These are phyloP conservation scores for Meiosimyza decipiens DNA, from an alignment of 2,888 invertebrate species.

Conservation along the genomic window DNA sequence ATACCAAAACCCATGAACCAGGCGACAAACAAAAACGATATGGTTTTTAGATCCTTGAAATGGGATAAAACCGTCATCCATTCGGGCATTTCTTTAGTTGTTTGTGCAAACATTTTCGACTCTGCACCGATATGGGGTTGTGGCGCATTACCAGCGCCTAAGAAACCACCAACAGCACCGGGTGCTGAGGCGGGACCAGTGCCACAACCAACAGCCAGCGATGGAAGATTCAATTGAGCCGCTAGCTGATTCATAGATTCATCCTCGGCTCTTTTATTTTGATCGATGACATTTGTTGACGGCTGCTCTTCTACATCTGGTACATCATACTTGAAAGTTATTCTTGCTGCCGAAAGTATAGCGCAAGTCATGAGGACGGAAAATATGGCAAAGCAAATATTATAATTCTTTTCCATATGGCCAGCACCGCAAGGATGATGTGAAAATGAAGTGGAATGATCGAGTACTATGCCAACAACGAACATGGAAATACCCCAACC, in stretches of 20 bases:
- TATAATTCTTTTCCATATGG: slow-evolving; percentile 95
- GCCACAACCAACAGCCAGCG: slow-evolving; percentile 71
- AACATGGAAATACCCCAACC: slow-evolving; percentile 99
- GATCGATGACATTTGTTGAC: slow-evolving; percentile 50
- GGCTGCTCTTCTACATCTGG: slow-evolving; percentile 67
- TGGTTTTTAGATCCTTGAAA: slow-evolving; percentile 90
- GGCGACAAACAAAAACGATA: slow-evolving; percentile 92
- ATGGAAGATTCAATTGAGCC: slow-evolving; percentile 84
- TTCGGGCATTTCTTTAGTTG: slow-evolving; percentile 89
- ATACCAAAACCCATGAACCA: slow-evolving; percentile 99
- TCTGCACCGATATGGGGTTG: slow-evolving; percentile 68
- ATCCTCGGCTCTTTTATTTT: slow-evolving; percentile 75
- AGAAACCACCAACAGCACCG: slow-evolving; percentile 49
- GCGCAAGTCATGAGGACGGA: slow-evolving; percentile 97
- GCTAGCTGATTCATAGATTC: slow-evolving; percentile 86
- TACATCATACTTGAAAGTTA: slow-evolving; percentile 74
- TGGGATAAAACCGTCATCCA: slow-evolving; percentile 93
- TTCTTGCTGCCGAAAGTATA: slow-evolving; percentile 87
- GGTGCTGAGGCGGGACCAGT: slow-evolving; percentile 49
- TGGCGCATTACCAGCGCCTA: slow-evolving; percentile 57
- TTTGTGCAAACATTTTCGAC: slow-evolving; percentile 93
- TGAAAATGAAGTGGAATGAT: slow-evolving; percentile 96
- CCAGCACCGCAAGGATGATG: slow-evolving; percentile 92
- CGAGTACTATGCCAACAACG: slow-evolving; percentile 90
- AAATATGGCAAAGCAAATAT: slow-evolving; percentile 98